Evolutionary conservation across 2,888 invertebrate species (phyloP), one percentile per base, ranked within the genome.

Genomic region (Lissonota sp.): DNA sequence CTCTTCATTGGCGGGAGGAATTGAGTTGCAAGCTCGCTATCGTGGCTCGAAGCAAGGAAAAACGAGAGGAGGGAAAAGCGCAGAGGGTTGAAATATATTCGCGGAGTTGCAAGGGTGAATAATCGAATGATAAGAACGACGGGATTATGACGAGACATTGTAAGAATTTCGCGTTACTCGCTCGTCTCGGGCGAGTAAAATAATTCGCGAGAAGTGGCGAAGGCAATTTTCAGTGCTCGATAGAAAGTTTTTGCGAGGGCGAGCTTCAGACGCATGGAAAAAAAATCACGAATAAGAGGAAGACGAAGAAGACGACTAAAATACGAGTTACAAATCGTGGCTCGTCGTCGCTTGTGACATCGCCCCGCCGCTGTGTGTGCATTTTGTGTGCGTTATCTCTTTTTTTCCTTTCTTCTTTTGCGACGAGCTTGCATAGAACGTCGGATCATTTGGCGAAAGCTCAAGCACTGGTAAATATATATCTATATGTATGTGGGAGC

Each of bases 401-500:
- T n/a, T n/a, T n/a, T n/a, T n/a, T n/a, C n/a, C n/a, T n/a, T n/a
- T n/a, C n/a, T n/a, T n/a, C n/a, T n/a, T n/a, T n/a, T n/a, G n/a
- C n/a, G n/a, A n/a, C n/a, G n/a, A n/a, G n/a, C n/a, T n/a, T n/a
- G n/a, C n/a, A n/a, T n/a, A n/a, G n/a, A n/a, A n/a, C n/a, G n/a
- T n/a, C n/a, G n/a, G n/a, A n/a, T n/a, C n/a, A 64, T 80, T 77
- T 80, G 77, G 80, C 77, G 63, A 77, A 80, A 70, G 72, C 64
- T 80, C 80, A 77, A 77, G n/a, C n/a, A 73, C 80, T 73, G 72
- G 73, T 80, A 73, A 80, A 67, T 77, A 80, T n/a, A n/a, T n/a
- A n/a, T n/a, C n/a, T n/a, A n/a, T n/a, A n/a, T n/a, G n/a, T n/a
- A n/a, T n/a, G n/a, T 80, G 69, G 39, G 49, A 69, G 77, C 73